Conservation (phyloP, 2,113 vertebrate species). For the Trachemys scripta region DNA sequence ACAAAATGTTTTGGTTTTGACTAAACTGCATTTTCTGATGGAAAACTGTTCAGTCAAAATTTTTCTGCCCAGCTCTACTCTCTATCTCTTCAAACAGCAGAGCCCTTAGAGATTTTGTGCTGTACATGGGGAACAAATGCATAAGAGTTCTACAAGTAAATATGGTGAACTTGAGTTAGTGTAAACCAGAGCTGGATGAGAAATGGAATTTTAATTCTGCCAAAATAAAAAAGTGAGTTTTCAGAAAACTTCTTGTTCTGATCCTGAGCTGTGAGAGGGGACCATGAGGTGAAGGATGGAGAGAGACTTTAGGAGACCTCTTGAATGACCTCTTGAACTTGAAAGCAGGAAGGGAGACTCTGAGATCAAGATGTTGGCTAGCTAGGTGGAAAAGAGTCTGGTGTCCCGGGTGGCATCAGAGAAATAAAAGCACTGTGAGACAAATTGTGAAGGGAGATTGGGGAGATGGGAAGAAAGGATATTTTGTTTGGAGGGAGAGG, state of each 20-base stretch:
- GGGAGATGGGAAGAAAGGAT: slow-evolving; percentile 62
- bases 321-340: neutral
- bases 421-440: slow-evolving; percentile 35
- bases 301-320: neutral
- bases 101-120: neutral
- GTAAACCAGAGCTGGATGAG: neutral
- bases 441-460: slow-evolving; percentile 33
- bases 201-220: neutral
- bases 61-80: neutral
- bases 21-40: neutral
- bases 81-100: neutral
- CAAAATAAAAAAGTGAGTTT: neutral
- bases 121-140: neutral
- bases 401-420: neutral
- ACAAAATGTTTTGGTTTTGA: neutral
- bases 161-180: neutral
- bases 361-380: slow-evolving; percentile 6
- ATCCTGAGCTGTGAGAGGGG: neutral
- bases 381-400: neutral
- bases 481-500: slow-evolving; percentile 43
- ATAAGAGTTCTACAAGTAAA: neutral
- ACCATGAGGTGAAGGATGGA: neutral
- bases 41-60: neutral
- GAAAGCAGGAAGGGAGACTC: neutral
- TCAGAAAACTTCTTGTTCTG: neutral